Evolutionary conservation across 1,140 invertebrate genomes (phyloP).

Genomic region (Pararge aegeria): DNA sequence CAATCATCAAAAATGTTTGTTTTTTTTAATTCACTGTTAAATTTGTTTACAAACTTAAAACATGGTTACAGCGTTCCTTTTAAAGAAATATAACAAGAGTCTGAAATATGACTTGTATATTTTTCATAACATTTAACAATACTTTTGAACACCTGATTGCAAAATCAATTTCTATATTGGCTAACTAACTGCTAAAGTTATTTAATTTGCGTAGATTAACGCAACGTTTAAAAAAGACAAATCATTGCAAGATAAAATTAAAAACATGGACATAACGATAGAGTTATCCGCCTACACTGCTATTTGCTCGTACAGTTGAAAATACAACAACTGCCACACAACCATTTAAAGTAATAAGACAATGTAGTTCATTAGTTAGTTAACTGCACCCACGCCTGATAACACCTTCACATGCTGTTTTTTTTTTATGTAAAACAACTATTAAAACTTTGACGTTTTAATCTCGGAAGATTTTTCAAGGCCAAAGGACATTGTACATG

Average conservation of each 20-base stretch:
- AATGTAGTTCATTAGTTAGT: constrained; percentile 67
- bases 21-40: too few species aligned
- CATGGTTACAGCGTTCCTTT: too few species aligned
- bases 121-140: too few species aligned
- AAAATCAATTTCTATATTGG: too few species aligned
- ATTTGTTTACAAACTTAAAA: too few species aligned
- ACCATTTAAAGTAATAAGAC: constrained; percentile 71
- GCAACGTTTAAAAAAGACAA: constrained; percentile 6
- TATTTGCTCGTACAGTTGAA: constrained; percentile 52
- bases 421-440: constrained; percentile 32
- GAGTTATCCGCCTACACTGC: constrained; percentile 42
- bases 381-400: constrained; percentile 48
- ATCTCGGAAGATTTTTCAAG: constrained; percentile 28
- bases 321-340: constrained; percentile 40
- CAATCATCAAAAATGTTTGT: too few species aligned
- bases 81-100: too few species aligned
- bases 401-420: constrained; percentile 37
- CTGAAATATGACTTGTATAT: too few species aligned
- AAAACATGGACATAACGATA: constrained; percentile 31
- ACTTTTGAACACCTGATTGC: too few species aligned
- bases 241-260: constrained; percentile 25
- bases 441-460: constrained; percentile 31
- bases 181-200: too few species aligned
- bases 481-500: constrained; percentile 28
- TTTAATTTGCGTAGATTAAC: background rate